Percentiles rank a stretch among this genome's conserved stretches.
Conservation (phyloP, 2,797 vertebrate genomes). For the Poecilia gillii region DNA sequence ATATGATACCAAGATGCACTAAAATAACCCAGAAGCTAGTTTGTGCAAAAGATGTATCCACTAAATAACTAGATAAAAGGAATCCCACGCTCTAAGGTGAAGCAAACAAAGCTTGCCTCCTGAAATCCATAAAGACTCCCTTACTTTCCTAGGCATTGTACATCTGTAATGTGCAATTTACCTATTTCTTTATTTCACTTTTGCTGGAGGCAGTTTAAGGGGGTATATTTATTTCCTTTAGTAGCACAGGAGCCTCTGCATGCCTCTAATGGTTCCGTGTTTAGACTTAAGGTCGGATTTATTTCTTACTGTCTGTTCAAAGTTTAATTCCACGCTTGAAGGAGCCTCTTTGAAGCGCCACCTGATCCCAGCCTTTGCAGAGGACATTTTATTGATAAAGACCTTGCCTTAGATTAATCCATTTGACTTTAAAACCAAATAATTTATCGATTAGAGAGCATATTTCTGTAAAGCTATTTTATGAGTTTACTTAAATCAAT, state of each 20-base stretch:
- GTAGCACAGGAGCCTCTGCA: background rate
- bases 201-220: background rate
- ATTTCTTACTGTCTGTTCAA: conserved; percentile 21
- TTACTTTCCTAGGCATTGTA: background rate
- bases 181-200: background rate
- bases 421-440: conserved; percentile 32
- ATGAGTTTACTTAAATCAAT: conserved; percentile 22
- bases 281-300: conserved; percentile 9
- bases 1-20: background rate
- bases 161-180: conserved; percentile 3
- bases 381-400: conserved; percentile 43
- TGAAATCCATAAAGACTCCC: conserved; percentile 8
- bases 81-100: background rate
- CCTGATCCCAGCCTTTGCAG: conserved; percentile 26
- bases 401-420: conserved; percentile 23
- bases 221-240: background rate
- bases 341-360: conserved; percentile 37
- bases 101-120: background rate
- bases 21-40: background rate
- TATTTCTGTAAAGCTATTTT: conserved; percentile 23
- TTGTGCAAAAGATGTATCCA: background rate
- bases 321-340: conserved; percentile 32
- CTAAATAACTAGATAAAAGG: background rate
- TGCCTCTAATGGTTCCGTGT: conserved; percentile 1
- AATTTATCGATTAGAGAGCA: conserved; percentile 39